phyloP scores from a whole-genome alignment of 2,888 invertebrate species.

The Drosophila stalkeri region DNA sequence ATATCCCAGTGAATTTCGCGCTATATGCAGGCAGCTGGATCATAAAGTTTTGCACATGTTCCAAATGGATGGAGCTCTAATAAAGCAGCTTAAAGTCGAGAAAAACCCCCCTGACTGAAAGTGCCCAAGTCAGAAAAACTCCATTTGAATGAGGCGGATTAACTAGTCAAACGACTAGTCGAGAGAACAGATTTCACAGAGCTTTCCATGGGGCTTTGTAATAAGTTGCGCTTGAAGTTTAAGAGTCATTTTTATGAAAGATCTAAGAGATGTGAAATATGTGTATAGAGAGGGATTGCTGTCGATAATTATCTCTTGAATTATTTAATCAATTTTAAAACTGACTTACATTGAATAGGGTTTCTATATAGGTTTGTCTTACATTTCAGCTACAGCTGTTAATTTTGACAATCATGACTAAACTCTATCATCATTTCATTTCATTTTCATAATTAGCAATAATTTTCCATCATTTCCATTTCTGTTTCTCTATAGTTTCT shows the following conservation, averaged over 20 bases:
- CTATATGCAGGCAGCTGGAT: conserved; percentile 4
- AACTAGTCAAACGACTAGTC: conserved; percentile 12
- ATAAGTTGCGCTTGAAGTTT: background rate
- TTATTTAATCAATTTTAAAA: no score
- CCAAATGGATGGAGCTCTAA: conserved; percentile 20
- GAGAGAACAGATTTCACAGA: background rate
- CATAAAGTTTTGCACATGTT: conserved; percentile 31
- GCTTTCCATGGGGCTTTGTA: background rate
- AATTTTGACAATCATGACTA: no score
- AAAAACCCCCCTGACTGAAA: background rate
- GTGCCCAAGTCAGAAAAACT: conserved; percentile 4
- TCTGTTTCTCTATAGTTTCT: no score
- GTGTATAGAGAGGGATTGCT: background rate
- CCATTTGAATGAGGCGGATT: conserved; percentile 18
- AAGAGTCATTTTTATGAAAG: background rate
- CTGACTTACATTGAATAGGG: no score
- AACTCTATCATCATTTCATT: no score
- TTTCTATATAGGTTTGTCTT: background rate
- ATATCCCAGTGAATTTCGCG: conserved; percentile 11
- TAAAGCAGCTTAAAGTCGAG: conserved; percentile 25
- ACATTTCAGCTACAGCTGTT: no score
- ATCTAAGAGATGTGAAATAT: background rate
- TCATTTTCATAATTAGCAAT: no score
- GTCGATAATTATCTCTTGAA: background rate
- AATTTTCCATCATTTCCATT: no score